A percentile compares a stretch with the other conserved stretches of the same genome.
phyloP scores from a whole-genome alignment of 2,113 vertebrate species.

The Chroicocephalus ridibundus region DNA sequence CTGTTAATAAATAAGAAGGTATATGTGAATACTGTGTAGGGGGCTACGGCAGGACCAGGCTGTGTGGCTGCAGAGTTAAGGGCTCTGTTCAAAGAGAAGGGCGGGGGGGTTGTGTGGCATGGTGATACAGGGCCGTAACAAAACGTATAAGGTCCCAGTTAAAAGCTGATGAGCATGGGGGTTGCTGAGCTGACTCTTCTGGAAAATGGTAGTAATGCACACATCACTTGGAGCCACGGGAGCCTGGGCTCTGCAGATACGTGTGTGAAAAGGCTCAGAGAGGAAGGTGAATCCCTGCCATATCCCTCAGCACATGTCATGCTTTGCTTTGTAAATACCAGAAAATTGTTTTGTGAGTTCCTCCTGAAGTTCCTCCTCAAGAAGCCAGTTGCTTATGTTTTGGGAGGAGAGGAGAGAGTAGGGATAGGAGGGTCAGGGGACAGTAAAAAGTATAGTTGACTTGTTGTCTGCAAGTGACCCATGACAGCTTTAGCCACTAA shows the following conservation, averaged over 20 bases:
- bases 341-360: background rate
- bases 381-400: background rate
- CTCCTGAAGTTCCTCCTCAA: background rate
- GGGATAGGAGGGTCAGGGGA: background rate
- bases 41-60: background rate
- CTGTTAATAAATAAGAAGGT: background rate
- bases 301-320: background rate
- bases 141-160: background rate
- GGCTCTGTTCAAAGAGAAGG: background rate
- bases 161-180: background rate
- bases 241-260: background rate
- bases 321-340: background rate
- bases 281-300: background rate
- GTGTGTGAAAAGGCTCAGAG: background rate
- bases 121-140: background rate
- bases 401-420: background rate
- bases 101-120: background rate
- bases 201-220: background rate
- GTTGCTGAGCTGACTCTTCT: background rate
- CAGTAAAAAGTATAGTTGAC: conserved; percentile 28
- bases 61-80: background rate
- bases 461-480: conserved; percentile 58
- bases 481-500: conserved; percentile 47
- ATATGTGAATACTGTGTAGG: background rate
- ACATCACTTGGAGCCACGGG: accelerated